Base-by-base conservation (phyloP, 2,113 vertebrate genomes). In the Lasiurus borealis region DNA sequence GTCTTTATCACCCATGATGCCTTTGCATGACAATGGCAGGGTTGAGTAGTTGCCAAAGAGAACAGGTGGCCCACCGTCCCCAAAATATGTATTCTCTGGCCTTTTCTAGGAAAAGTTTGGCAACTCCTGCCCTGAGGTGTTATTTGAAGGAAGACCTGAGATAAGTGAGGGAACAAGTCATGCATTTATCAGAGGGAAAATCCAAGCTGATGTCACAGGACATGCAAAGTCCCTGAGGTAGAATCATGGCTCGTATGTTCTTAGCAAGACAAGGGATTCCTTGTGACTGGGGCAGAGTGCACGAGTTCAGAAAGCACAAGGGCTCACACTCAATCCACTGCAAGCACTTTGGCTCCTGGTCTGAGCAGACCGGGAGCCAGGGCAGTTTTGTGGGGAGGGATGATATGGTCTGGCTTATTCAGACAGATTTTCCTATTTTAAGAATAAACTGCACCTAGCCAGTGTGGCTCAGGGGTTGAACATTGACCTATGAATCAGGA, bases 251-350 rank as follows among this genome's bases (percentile, higher is more conserved):
- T n/a, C 5, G 10, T 48, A 6, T 16, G 7, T 27, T 85, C 31
- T 15, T 72, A 10, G 34, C 71, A 44, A 62, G 44, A 77, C 1
- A 14, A 11, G 62, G 46, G 34, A 16, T 7, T 8, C 50, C 0
- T 0, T 4, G 50, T 25, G 71, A 31, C 16, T 36, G 50, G 44
- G 62, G 62, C 48, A 1, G 59, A 50, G 62, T 0, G 7, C 29
- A 3, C 11, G 52, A 44, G 50, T 19, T 59, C 50, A 15, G 88
- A 71, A 52, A 83, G 44, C 69, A 15, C 3, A 2, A 44, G 34
- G 34, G 40, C 15, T 18, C 4, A 3, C 0, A 3, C 5, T 12
- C 13, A 1, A 34, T 31, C 46, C n/a, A 3, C 7, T 2, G 1
- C 23, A 18, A 85, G 44, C 15, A 29, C 50, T 29, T 13, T 18